Conservation (phyloP, 2,113 vertebrate species). For the Capra hircus region DNA sequence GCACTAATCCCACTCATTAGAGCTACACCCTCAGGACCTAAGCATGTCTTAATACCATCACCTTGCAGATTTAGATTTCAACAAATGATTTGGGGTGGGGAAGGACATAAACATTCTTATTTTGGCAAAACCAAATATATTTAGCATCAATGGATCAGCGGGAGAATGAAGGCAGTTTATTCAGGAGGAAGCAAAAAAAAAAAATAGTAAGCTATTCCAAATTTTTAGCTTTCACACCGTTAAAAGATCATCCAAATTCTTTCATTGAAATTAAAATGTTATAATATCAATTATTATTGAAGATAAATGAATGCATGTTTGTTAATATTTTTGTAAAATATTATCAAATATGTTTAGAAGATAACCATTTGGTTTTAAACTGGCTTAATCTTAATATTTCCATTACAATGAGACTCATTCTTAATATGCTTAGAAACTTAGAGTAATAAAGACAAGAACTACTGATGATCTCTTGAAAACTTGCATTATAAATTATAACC, state of each 20-base stretch:
- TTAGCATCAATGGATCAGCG: background rate
- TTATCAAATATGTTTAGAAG: background rate
- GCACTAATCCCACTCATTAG: background rate
- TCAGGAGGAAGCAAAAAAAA: background rate
- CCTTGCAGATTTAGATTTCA: background rate
- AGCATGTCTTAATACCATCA: background rate
- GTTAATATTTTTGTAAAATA: background rate
- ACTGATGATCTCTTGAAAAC: background rate
- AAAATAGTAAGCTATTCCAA: background rate
- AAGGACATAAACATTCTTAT: background rate
- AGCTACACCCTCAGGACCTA: background rate
- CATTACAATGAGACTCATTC: background rate
- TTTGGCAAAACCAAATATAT: background rate
- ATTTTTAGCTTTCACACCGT: background rate
- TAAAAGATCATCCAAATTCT: background rate
- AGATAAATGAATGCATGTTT: background rate
- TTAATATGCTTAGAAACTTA: background rate
- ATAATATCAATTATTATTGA: background rate
- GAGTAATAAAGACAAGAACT: background rate
- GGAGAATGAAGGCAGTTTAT: background rate
- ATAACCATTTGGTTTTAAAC: background rate
- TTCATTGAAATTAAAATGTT: background rate
- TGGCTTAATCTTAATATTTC: background rate
- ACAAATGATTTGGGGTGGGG: background rate
- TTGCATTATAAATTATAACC: conserved; percentile 33